phyloP scores from a whole-genome alignment of 2,797 vertebrate species.

The Prionace glauca region DNA sequence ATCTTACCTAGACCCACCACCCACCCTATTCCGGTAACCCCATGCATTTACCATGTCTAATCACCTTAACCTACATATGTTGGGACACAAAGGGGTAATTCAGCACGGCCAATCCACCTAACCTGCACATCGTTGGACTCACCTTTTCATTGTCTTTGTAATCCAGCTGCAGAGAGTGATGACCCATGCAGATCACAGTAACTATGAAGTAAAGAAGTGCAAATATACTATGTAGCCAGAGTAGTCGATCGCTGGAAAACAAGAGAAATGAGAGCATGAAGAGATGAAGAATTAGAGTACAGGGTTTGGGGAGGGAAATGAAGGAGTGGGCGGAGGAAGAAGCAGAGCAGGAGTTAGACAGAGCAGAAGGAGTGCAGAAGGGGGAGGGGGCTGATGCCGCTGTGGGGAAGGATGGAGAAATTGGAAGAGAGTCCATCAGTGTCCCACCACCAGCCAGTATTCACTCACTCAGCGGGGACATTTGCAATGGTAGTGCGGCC shows the following conservation, averaged over 20 bases:
- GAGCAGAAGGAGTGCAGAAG: not conserved
- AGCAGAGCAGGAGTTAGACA: not conserved
- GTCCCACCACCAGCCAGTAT: not conserved
- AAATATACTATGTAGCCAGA: constrained; percentile 89
- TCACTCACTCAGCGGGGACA: constrained; percentile 78
- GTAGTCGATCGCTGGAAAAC: constrained; percentile 67
- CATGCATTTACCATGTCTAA: too few relatives aligned
- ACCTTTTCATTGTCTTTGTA: constrained; percentile 83
- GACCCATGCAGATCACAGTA: constrained; percentile 79
- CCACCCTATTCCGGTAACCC: too few relatives aligned
- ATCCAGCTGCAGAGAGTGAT: constrained; percentile 77
- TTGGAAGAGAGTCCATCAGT: not conserved
- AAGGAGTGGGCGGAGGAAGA: not conserved
- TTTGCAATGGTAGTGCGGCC: constrained; percentile 89
- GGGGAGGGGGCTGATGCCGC: not conserved
- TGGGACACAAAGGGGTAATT: too few relatives aligned
- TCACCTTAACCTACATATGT: too few relatives aligned
- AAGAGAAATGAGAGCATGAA: not conserved
- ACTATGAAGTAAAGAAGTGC: constrained; percentile 85
- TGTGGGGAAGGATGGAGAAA: not conserved
- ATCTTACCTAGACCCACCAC: too few relatives aligned
- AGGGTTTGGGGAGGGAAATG: not conserved
- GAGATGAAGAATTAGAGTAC: not conserved
- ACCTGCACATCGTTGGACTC: constrained; percentile 42
- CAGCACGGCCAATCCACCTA: too few relatives aligned